These are phyloP conservation scores for Promerops cafer DNA, from an alignment of 2,113 vertebrate genomes.

Conservation along the genomic window DNA sequence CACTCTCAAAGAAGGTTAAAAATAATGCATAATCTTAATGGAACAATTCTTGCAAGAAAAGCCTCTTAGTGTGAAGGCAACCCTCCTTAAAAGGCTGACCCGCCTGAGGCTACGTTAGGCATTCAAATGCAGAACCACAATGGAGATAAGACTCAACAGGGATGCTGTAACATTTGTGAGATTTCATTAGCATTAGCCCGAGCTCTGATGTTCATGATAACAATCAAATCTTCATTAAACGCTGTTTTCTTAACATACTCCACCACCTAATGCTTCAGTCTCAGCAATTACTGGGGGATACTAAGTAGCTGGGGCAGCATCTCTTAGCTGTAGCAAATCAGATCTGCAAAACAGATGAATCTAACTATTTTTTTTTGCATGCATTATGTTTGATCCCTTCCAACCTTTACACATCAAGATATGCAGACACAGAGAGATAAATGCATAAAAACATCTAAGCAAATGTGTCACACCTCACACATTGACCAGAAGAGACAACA, in stretches of 20 bases:
- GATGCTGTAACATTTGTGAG: slow-evolving; percentile 9
- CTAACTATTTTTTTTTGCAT: neutral
- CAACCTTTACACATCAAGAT: neutral
- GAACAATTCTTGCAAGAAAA: slow-evolving; percentile 1
- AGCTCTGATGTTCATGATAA: slow-evolving; percentile 35
- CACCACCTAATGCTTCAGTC: neutral
- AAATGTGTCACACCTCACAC: neutral
- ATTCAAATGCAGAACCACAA: slow-evolving; percentile 34
- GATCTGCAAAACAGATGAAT: neutral
- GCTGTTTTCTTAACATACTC: slow-evolving; percentile 1
- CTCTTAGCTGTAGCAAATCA: neutral
- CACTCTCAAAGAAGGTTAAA: neutral
- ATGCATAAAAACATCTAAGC: neutral
- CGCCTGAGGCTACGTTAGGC: slow-evolving; percentile 4
- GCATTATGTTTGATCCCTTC: neutral
- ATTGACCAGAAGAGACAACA: neutral
- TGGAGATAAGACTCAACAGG: slow-evolving; percentile 25
- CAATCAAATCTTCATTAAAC: slow-evolving; percentile 37
- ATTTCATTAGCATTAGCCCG: slow-evolving; percentile 30
- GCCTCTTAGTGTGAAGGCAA: neutral
- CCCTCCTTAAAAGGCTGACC: slow-evolving; percentile 13
- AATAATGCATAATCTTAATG: neutral
- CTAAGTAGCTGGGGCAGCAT: neutral
- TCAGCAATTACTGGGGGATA: neutral
- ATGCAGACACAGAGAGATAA: neutral